Conservation (phyloP, 2,888 invertebrate species). For the Syrista parreyssii region DNA sequence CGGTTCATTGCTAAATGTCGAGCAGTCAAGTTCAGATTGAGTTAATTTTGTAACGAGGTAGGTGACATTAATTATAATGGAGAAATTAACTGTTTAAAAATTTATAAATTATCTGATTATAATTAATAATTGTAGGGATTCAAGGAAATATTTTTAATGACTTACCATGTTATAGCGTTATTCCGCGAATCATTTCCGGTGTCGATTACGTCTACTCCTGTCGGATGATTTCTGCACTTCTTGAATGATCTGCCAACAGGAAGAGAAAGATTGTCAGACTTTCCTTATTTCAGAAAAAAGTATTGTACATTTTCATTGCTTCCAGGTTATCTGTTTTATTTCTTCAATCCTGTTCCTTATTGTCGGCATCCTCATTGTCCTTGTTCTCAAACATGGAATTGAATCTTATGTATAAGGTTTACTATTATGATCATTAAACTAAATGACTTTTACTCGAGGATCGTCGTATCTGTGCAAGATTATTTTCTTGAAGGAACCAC, state of each 20-base stretch:
- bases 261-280: neutral
- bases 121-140: neutral
- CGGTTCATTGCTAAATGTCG: neutral
- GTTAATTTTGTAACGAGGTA: neutral
- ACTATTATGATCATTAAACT: neutral
- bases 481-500: neutral
- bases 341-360: neutral
- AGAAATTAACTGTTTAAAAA: neutral
- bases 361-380: neutral
- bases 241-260: conserved; percentile 13
- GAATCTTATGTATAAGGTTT: neutral
- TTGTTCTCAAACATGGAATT: neutral
- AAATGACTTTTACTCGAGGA: neutral
- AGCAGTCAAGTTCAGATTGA: neutral
- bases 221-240: conserved; percentile 6
- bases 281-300: neutral
- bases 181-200: conserved; percentile 1
- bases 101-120: neutral
- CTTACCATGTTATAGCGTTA: neutral
- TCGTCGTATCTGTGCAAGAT: neutral
- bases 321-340: neutral
- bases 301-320: neutral
- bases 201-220: conserved; percentile 3
- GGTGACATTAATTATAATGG: neutral
- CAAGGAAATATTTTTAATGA: neutral